Conservation (phyloP, 2,888 invertebrate species). For the Pseudococcus longispinus region DNA sequence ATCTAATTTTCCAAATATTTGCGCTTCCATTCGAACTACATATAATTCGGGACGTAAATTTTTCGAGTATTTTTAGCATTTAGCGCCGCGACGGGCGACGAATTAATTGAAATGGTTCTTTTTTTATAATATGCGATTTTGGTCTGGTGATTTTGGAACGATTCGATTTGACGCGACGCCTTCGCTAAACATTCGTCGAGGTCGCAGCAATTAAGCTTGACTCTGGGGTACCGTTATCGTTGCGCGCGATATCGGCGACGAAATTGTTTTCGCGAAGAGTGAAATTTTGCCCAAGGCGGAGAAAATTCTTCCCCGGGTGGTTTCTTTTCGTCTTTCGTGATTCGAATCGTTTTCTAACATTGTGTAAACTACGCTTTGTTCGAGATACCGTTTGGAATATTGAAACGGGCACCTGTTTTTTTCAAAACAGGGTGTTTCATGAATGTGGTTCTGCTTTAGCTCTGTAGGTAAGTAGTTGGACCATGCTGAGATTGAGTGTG, state of each 20-base stretch:
- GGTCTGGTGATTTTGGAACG: conserved; percentile 4
- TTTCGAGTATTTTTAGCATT: neutral
- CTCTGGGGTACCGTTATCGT: neutral
- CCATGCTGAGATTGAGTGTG: too few relatives aligned
- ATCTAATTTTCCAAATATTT: conserved; percentile 47
- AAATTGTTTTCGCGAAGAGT: neutral
- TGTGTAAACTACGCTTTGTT: neutral
- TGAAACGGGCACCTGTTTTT: neutral
- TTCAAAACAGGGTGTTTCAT: neutral
- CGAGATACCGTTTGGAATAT: neutral
- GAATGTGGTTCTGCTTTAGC: too few relatives aligned
- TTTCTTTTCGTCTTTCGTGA: neutral
- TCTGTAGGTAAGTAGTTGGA: too few relatives aligned
- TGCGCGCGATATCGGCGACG: neutral
- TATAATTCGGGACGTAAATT: conserved; percentile 25
- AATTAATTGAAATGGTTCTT: conserved; percentile 9
- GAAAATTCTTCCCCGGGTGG: neutral
- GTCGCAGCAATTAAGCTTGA: neutral
- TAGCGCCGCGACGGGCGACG: neutral
- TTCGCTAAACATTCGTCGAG: neutral
- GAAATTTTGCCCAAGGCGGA: neutral
- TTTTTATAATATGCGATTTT: neutral
- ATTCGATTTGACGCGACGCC: neutral
- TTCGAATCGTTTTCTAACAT: neutral
- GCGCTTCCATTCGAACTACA: conserved; percentile 15